phyloP scores from a whole-genome alignment of 2,797 vertebrate species.

The Coranthus polyacanthus region DNA sequence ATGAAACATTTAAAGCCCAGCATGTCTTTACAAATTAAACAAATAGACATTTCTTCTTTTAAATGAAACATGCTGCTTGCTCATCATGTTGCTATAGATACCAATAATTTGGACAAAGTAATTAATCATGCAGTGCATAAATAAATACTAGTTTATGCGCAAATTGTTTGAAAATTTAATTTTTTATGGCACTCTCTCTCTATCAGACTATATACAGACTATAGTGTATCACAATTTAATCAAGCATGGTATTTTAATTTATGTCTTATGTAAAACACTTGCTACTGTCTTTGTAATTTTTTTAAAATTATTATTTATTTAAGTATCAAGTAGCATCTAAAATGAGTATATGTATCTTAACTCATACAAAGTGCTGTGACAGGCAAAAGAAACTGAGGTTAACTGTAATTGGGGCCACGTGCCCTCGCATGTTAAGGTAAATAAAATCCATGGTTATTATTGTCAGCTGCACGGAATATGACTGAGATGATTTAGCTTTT shows the following conservation, averaged over 20 bases:
- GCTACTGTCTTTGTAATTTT: too few species aligned
- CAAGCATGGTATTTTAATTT: too few species aligned
- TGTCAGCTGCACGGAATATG: conserved; percentile 32
- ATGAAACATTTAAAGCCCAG: not conserved
- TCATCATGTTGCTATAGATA: conserved; percentile 3
- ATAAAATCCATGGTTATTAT: conserved; percentile 40
- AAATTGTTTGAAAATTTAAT: not conserved
- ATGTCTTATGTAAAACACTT: too few species aligned
- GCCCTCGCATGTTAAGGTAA: conserved; percentile 28
- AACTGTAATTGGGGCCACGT: conserved; percentile 35
- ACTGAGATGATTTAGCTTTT: conserved; percentile 44
- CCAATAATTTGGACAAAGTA: not conserved
- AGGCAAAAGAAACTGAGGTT: conserved; percentile 32
- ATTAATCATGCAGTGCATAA: not conserved
- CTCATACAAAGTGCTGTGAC: not conserved
- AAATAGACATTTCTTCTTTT: not conserved
- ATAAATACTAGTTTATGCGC: not conserved
- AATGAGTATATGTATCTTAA: not conserved
- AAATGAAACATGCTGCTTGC: not conserved
- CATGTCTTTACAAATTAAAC: not conserved
- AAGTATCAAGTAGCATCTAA: too few species aligned
- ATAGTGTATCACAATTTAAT: too few species aligned
- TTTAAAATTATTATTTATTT: too few species aligned
- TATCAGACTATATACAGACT: too few species aligned
- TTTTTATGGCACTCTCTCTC: too few species aligned